These are phyloP conservation scores for Aythya baeri DNA, from an alignment of 2,113 vertebrate species.

Conservation along the genomic window DNA sequence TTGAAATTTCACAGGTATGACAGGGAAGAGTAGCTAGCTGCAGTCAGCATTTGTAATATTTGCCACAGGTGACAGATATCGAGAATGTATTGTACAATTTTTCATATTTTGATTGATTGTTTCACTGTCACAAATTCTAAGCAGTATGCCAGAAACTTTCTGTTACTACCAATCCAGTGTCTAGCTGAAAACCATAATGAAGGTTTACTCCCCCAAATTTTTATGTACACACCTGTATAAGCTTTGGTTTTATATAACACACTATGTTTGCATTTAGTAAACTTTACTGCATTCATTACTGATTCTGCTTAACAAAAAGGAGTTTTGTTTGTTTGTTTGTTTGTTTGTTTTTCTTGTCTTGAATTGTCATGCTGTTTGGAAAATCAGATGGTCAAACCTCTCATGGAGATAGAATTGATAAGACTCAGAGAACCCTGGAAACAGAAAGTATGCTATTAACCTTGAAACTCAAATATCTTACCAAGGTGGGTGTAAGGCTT, in stretches of 20 bases:
- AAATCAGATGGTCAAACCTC: neutral
- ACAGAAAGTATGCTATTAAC: conserved; percentile 3
- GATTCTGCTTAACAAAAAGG: neutral
- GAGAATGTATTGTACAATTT: neutral
- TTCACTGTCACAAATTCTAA: neutral
- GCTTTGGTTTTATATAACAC: neutral
- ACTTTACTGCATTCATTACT: neutral
- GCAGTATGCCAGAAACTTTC: neutral
- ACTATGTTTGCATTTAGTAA: neutral
- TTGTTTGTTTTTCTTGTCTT: neutral
- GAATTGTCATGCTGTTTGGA: neutral
- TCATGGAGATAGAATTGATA: neutral
- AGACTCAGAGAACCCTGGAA: neutral
- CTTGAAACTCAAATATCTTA: conserved; percentile 22
- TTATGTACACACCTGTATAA: neutral
- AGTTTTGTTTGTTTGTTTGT: too few species aligned
- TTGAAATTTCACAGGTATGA: neutral
- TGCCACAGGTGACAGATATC: neutral
- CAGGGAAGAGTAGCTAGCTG: neutral
- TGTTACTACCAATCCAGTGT: neutral
- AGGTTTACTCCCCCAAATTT: neutral
- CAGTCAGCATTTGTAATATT: neutral
- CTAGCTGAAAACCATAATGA: neutral
- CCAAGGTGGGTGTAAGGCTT: neutral
- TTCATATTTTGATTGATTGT: conserved; percentile 3